Base-by-base conservation (phyloP, 2,797 vertebrate genomes). In the Luscinia megarhynchos region DNA sequence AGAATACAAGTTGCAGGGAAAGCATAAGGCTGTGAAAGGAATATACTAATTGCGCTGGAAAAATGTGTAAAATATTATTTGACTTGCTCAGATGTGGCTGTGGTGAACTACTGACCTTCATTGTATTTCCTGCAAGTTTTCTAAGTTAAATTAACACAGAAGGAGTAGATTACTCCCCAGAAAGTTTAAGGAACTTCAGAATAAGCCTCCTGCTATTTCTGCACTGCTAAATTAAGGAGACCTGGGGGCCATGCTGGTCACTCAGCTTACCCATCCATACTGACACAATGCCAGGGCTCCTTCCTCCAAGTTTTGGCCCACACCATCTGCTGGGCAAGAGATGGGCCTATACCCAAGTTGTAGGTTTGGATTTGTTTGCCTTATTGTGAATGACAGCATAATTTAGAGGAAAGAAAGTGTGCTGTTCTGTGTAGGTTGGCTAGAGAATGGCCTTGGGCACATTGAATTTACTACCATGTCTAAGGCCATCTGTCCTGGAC, bases 191-290 rank as follows among this genome's bases (percentile, higher is more conserved):
- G 18, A 81, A 13, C 8, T 64, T 22, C 12, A 63, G 48, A 89
- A 63, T 32, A 50, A 53, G 1, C 1, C 8, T 15, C 5, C 15
- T 36, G 24, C 11, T 59, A 20, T 63, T 59, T 88, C 36, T 53
- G 1, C 21, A 15, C 36, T 59, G 6, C 36, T 66, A 66, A 62
- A 46, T 66, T 40, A 34, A 82, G 36, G 40, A 34, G 5, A 53
- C 9, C 4, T 59, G 19, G 40, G 7, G 40, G 29, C 0, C 0
- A 16, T 62, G 22, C 16, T 55, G n/a, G 36, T 15, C 16, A 30
- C 8, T 46, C 43, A 24, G 13, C 2, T 73, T 15, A 55, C 27
- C 12, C 15, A 19, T 67, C n/a, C 9, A 5, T 38, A 36, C 12
- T 23, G 22, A 74, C 57, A 30, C 23, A 29, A 10, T 26, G 11